phyloP scores from a whole-genome alignment of 2,888 invertebrate species.

The Microctonus brassicae region DNA sequence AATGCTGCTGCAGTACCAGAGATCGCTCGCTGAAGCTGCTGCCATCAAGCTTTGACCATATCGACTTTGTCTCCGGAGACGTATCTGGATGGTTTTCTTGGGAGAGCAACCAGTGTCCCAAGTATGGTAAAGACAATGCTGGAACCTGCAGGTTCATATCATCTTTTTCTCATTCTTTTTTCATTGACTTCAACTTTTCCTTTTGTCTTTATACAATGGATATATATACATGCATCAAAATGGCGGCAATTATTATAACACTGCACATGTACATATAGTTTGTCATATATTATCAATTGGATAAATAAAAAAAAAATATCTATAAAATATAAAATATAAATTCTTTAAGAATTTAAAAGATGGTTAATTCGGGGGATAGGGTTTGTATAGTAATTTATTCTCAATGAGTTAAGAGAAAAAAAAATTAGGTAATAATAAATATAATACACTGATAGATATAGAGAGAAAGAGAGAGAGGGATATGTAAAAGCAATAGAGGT shows the following conservation, averaged over 20 bases:
- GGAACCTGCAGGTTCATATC: not conserved
- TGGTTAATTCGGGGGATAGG: no score
- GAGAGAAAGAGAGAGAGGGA: conserved; percentile 6
- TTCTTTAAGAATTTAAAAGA: not conserved
- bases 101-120: conserved; percentile 18
- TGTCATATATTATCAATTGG: no score
- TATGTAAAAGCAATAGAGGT: not conserved
- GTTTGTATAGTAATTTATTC: no score
- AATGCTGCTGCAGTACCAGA: not conserved
- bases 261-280: no score
- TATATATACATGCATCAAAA: no score
- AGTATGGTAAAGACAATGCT: conserved; percentile 28
- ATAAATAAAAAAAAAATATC: conserved; percentile 3
- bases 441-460: not conserved
- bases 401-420: no score
- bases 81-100: conserved; percentile 63
- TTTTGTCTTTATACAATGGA: not conserved
- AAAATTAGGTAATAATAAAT: not conserved
- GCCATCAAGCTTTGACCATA: conserved; percentile 49
- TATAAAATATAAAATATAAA: no score
- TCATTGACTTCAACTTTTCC: conserved; percentile 12
- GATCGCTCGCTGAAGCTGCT: not conserved
- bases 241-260: no score
- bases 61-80: conserved; percentile 56
- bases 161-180: conserved; percentile 11